Base-by-base conservation (phyloP, 1,140 invertebrate genomes). In the Zaprionus vittiger region DNA sequence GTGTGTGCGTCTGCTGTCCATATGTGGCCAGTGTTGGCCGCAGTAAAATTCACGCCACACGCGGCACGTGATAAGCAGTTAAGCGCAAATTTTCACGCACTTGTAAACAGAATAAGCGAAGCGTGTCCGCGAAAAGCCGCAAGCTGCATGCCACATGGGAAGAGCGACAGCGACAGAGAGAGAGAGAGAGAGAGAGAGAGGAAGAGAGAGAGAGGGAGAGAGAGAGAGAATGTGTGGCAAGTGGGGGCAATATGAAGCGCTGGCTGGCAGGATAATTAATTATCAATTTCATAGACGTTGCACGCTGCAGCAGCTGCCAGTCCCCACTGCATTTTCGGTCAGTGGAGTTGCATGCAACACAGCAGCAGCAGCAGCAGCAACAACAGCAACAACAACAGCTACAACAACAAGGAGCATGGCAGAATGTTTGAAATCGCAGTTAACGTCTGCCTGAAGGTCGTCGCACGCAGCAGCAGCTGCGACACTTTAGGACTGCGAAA, bases 31-130 rank as follows among this genome's bases (percentile, higher is more conserved):
- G 70, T 77, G 41, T 17, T 17, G 77, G 73, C 54, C 80, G 57
- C 83, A 85, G 83, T 85, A 79, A 85, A 85, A 87, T 80, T 87
- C 83, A 83, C 61, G 72, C 72, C 65, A 38, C 59, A 63, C 70
- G 73, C 83, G 68, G 73, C 83, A 85, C 83, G 83, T 86, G 83
- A 86, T 86, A 86, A 83, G 83, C 83, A 87, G 83, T 89, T 84
- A 87, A 87, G 83, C 83, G 83, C 77, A 90, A 80, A 87, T 87
- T 87, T 87, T 89, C 83, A 87, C 83, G 83, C 83, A 89, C 83
- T 87, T 87, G 83, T 87, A 84, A 87, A 79, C 83, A 87, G 68
- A 87, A 89, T 87, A 87, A 87, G 69, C 83, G 84, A 81, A 87
- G 83, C 83, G 83, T 87, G 79, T 79, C 66, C 74, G 84, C 62